Conservation (phyloP, 2,888 invertebrate genomes). For the Koerneria pararmatus region DNA sequence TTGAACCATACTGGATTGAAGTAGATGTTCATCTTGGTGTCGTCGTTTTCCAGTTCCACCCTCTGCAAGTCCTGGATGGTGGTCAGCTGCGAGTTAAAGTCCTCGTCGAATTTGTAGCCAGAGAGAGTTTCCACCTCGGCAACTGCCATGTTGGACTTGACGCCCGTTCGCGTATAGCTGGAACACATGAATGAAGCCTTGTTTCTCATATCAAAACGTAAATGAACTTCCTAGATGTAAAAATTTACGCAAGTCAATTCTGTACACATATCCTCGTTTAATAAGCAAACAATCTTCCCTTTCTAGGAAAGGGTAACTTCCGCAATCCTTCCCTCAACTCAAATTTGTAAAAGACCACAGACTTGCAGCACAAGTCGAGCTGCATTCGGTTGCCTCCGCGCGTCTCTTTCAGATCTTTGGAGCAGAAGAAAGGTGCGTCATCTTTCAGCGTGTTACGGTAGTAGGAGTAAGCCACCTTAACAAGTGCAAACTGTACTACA, state of each 20-base stretch:
- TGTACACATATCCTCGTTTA: too few relatives aligned
- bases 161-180: conserved; percentile 52
- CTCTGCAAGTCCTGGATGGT: conserved; percentile 58
- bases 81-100: conserved; percentile 30
- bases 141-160: conserved; percentile 62
- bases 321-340: background rate
- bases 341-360: conserved; percentile 13
- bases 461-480: conserved; percentile 73
- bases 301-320: too few relatives aligned
- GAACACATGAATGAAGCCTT: too few relatives aligned
- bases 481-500: too few relatives aligned
- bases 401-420: conserved; percentile 50
- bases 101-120: conserved; percentile 47
- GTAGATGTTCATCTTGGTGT: conserved; percentile 62
- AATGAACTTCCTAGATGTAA: too few relatives aligned
- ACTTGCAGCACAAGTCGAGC: conserved; percentile 60
- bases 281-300: too few relatives aligned
- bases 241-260: too few relatives aligned
- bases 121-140: conserved; percentile 57
- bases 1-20: conserved; percentile 61
- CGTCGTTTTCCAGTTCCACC: conserved; percentile 59
- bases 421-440: conserved; percentile 56
- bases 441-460: conserved; percentile 68
- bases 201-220: too few relatives aligned
- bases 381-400: conserved; percentile 51